Percentiles rank a stretch among this genome's conserved stretches.
phyloP scores from a whole-genome alignment of 2,113 vertebrate species.

The Cyprinodon tularosa region DNA sequence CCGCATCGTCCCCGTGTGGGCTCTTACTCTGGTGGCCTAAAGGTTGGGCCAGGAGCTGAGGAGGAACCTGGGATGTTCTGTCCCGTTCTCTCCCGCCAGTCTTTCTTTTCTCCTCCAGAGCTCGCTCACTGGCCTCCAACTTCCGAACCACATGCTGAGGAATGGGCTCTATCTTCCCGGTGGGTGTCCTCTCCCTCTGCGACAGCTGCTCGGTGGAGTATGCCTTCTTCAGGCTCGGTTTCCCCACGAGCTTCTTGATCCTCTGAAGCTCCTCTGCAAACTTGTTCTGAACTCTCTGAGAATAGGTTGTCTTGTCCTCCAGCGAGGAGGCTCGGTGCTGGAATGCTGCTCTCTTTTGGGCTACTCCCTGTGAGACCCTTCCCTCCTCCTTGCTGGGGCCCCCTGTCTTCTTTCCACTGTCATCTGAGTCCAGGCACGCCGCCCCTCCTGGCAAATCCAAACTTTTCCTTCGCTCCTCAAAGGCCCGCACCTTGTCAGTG shows the following conservation, averaged over 20 bases:
- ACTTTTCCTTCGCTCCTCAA: slow-evolving; percentile 86
- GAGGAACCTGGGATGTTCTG: slow-evolving; percentile 6
- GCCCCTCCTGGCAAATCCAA: slow-evolving; percentile 77
- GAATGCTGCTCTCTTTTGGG: slow-evolving; percentile 82
- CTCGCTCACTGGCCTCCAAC: slow-evolving; percentile 63
- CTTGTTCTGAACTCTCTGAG: slow-evolving; percentile 83
- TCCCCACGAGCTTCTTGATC: slow-evolving; percentile 86
- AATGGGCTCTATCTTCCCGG: slow-evolving; percentile 56
- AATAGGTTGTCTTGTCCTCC: slow-evolving; percentile 86
- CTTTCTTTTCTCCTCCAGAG: slow-evolving; percentile 29
- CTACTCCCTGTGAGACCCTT: slow-evolving; percentile 59
- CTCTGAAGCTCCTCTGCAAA: slow-evolving; percentile 90
- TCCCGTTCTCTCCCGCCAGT: slow-evolving; percentile 2
- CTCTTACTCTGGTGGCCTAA: slow-evolving; percentile 10
- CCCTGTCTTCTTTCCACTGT: slow-evolving; percentile 53
- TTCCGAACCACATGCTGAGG: slow-evolving; percentile 70
- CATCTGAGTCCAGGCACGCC: slow-evolving; percentile 80
- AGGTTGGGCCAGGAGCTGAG: slow-evolving; percentile 23
- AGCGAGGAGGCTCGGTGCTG: slow-evolving; percentile 90
- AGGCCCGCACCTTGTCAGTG: slow-evolving; percentile 87
- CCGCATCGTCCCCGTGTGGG: slow-evolving; percentile 21
- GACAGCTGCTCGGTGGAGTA: slow-evolving; percentile 79
- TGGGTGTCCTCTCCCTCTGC: slow-evolving; percentile 58
- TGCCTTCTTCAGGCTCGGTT: slow-evolving; percentile 72
- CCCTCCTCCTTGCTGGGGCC: slow-evolving; percentile 50